Evolutionary conservation across 2,797 vertebrate species (phyloP), one percentile per base, ranked within the genome.

Genomic region (Cynodonichthys magdalenae): DNA sequence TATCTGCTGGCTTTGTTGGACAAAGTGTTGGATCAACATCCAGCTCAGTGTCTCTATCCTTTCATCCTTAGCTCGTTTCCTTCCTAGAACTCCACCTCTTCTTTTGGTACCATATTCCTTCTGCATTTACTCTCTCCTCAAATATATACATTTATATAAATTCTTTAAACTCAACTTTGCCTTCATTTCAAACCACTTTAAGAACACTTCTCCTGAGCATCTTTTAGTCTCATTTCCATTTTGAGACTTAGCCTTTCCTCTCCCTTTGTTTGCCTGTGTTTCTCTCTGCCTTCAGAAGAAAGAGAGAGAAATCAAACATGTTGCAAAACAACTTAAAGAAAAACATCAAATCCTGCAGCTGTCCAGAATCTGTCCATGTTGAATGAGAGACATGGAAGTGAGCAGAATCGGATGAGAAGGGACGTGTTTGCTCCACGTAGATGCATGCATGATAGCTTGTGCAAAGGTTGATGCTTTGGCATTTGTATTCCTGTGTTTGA

Each of bases 301-400:
- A 66, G 66, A 82, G 78, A 70, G 61, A 71, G 46, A 77, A 76
- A 79, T 78, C 82, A 73, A 57, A 87, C 82, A 80, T 75, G 57
- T 82, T 75, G 60, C 69, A 59, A 62, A 75, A 82, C 62, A 75
- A 77, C 80, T 69, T 69, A 48, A 80, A 64, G 69, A 75, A 72
- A 84, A 69, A 70, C 69, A 79, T 48, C 71, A 84, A 69, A 83
- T 75, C 62, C 71, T 63, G 71, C 78, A 62, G 81, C 69, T 63
- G 69, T 83, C 79, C 82, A 82, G 59, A 83, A 75, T 59, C 46
- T 29, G 71, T 76, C 75, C 53, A 50, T 11, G 34, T 27, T 17
- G 56, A 71, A 60, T n/a, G 69, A 75, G 71, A 66, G 65, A 63
- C 24, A 3, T 31, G 44, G 44, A 41, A 75, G 64, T 53, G 59